Conservation (phyloP, 2,113 vertebrate genomes). For the Centropristis striata region DNA sequence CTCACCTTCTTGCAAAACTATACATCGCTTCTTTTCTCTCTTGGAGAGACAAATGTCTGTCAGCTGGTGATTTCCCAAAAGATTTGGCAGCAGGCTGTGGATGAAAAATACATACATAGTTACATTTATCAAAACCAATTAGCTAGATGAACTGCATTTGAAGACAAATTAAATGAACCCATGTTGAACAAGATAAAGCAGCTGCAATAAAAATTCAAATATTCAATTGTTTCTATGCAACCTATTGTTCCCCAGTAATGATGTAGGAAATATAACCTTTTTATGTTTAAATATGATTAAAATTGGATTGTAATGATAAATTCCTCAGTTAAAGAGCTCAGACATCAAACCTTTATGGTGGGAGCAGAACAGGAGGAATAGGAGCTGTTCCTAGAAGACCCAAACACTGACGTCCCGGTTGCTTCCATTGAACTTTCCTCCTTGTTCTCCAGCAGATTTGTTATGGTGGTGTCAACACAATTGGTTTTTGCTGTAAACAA, state of each 20-base stretch:
- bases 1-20: constrained; percentile 95
- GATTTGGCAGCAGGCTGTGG: constrained; percentile 85
- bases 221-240: neutral
- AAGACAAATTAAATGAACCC: neutral
- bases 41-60: constrained; percentile 95
- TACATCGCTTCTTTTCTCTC: constrained; percentile 95
- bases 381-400: constrained; percentile 52
- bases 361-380: constrained; percentile 52
- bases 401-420: constrained; percentile 56
- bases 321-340: neutral
- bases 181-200: neutral
- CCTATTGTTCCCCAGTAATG: neutral
- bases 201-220: neutral
- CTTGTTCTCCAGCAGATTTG: constrained; percentile 94
- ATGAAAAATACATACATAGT: constrained; percentile 17
- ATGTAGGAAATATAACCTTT: neutral
- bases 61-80: constrained; percentile 91
- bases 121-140: neutral
- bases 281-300: neutral
- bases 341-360: constrained; percentile 76
- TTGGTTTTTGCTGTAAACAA: constrained; percentile 87
- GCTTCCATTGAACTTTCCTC: constrained; percentile 75
- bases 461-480: constrained; percentile 96
- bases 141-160: neutral
- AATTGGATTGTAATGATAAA: neutral